phyloP scores from a whole-genome alignment of 2,797 vertebrate species.

The Moxostoma hubbsi region DNA sequence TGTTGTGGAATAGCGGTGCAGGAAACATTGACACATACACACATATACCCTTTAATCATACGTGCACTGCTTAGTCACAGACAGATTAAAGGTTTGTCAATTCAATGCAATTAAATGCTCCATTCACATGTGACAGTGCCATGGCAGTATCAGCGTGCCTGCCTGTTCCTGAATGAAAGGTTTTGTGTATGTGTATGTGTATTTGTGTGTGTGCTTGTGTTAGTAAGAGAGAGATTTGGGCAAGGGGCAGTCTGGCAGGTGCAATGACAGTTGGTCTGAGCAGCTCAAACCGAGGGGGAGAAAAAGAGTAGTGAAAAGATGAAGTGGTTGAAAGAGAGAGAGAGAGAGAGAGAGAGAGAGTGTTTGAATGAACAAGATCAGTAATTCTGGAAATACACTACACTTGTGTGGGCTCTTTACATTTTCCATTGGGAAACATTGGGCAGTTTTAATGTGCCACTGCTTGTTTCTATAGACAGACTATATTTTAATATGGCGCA shows the following conservation, averaged over 20 bases:
- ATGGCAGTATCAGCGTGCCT: slow-evolving; percentile 44
- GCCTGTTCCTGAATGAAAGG: slow-evolving; percentile 45
- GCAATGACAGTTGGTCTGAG: slow-evolving; percentile 82
- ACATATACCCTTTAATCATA: slow-evolving; percentile 8
- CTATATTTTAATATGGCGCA: slow-evolving; percentile 22
- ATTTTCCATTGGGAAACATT: slow-evolving; percentile 30
- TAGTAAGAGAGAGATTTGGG: slow-evolving; percentile 51
- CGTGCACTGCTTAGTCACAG: background rate
- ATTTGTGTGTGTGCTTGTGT: slow-evolving; percentile 43
- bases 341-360: background rate
- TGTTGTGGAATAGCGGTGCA: too few species aligned
- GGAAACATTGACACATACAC: background rate
- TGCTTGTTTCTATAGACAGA: slow-evolving; percentile 28
- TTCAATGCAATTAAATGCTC: slow-evolving; percentile 31
- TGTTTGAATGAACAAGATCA: slow-evolving; percentile 7
- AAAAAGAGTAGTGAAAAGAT: slow-evolving; percentile 35
- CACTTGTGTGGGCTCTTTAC: slow-evolving; percentile 5
- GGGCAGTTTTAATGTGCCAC: slow-evolving; percentile 19
- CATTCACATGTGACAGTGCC: slow-evolving; percentile 45
- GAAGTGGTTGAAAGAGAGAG: slow-evolving; percentile 5
- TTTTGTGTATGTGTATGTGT: background rate
- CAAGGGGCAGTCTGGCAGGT: slow-evolving; percentile 76
- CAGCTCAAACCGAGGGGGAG: slow-evolving; percentile 70
- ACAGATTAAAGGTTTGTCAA: slow-evolving; percentile 38
- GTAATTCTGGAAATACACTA: slow-evolving; percentile 12